Base-by-base conservation (phyloP, 1,140 invertebrate species). In the Drosophila dunni region DNA sequence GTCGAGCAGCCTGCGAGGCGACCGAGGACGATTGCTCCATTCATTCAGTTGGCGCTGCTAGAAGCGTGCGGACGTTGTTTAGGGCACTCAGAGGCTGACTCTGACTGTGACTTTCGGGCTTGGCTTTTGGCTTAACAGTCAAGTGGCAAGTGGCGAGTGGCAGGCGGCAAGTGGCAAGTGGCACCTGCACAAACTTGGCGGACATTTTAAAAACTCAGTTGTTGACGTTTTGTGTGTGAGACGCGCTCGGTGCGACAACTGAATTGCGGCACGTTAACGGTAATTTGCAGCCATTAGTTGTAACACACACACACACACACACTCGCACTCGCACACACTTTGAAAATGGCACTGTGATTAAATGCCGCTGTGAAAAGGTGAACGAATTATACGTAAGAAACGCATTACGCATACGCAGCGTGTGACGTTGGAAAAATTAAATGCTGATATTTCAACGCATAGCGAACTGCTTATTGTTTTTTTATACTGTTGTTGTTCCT, bases 271-370 rank as follows among this genome's bases (percentile, higher is more conserved):
- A 66, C 70, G 81, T 75, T 80, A 84, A 74, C 81, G 81, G 78
- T 85, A 85, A 85, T 84, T 84, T 85, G 81, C 81, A 85, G 81
- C 79, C 81, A 85, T 84, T 84, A 84, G 81, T 67, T 83, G 67
- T 10, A 42, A 36, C 54, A 67, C 75, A 70, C 46, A 75, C 65
- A 61, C 50, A 34, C 29, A 60, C 40, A 33, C 46, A 56, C 29
- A 75, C 65, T 56, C 50, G 20, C 29, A 60, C 40, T 15, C 46
- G 46, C 29, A 54, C 53, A 54, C 13, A 3, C 36, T 45, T 33
- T 17, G 7, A 33, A 56, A 63, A 34, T 63, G 67, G 24, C 40
- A 58, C 24, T 15, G 81, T 84, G 81, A 84, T 84, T 84, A 84
- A 84, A 75, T 72, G 78, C 68, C 45, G 9, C 38, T 42, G 13